These are phyloP conservation scores for Stichopus chloronotus DNA, from an alignment of 35 echinoderm and acorn worm genomes.

Conservation along the genomic window DNA sequence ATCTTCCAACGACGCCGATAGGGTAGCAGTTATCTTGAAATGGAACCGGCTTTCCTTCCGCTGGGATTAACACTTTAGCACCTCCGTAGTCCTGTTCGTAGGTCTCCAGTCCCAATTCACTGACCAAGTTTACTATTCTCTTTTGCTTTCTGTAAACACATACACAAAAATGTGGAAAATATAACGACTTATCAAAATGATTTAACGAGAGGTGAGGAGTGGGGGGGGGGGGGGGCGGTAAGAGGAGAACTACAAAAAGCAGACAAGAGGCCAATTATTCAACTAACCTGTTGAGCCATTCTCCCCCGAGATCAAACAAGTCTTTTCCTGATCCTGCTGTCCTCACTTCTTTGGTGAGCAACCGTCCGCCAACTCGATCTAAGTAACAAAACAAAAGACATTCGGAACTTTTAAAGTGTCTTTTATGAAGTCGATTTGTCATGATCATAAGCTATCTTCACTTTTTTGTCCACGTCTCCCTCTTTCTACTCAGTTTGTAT, in stretches of 20 bases:
- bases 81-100: constrained; percentile 65
- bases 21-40: constrained; percentile 61
- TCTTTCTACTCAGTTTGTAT: too few relatives aligned
- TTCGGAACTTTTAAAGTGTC: neutral
- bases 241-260: too few relatives aligned
- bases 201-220: too few relatives aligned
- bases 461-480: too few relatives aligned
- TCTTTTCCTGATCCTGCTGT: constrained; percentile 42
- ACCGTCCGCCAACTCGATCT: constrained; percentile 73
- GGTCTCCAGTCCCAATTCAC: constrained; percentile 68
- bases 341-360: constrained; percentile 54
- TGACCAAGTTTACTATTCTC: constrained; percentile 60
- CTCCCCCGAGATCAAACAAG: constrained; percentile 73
- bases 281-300: constrained; percentile 72
- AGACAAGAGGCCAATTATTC: too few relatives aligned
- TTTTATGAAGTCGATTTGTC: too few relatives aligned
- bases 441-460: too few relatives aligned
- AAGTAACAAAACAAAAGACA: neutral
- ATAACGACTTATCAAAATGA: too few relatives aligned
- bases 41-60: constrained; percentile 58
- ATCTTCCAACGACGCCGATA: constrained; percentile 52
- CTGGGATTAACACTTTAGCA: constrained; percentile 46
- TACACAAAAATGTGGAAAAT: neutral
- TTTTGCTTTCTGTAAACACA: constrained; percentile 59
- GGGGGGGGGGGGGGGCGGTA: too few relatives aligned